These are phyloP conservation scores for Echinometra lucunter DNA, from an alignment of 53 echinoderm and acorn worm species.

Conservation along the genomic window DNA sequence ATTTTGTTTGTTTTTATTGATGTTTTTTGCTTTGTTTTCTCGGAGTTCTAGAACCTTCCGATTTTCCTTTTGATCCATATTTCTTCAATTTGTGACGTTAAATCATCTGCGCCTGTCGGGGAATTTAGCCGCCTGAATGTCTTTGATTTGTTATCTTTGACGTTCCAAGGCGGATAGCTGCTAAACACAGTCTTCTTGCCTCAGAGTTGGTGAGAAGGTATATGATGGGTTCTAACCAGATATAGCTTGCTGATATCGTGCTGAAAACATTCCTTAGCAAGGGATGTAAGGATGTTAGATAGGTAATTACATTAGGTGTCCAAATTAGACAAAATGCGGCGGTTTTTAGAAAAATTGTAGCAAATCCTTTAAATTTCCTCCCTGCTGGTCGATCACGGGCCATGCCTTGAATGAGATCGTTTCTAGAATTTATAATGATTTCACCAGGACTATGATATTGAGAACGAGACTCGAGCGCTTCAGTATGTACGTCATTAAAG, in stretches of 20 bases:
- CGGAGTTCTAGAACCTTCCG: no score
- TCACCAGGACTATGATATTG: no score
- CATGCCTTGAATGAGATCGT: neutral
- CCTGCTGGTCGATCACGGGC: neutral
- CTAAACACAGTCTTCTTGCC: neutral
- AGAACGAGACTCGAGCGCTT: no score
- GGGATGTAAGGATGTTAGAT: neutral
- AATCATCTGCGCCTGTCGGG: no score
- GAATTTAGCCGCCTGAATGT: no score
- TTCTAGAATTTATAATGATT: no score
- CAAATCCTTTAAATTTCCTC: neutral
- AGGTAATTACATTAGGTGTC: neutral
- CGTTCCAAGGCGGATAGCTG: neutral
- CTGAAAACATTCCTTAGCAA: neutral
- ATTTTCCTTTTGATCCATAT: no score
- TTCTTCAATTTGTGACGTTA: no score
- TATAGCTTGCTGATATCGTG: neutral
- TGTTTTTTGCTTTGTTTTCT: no score
- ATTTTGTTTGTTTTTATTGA: no score
- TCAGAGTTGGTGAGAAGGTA: conserved; percentile 1
- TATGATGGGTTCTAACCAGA: neutral
- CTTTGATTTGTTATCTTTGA: neutral
- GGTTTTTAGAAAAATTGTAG: neutral
- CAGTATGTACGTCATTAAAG: neutral
- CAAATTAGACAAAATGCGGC: neutral